Conservation (phyloP, 35 echinoderm and acorn worm species). For the Ptychodera flava region DNA sequence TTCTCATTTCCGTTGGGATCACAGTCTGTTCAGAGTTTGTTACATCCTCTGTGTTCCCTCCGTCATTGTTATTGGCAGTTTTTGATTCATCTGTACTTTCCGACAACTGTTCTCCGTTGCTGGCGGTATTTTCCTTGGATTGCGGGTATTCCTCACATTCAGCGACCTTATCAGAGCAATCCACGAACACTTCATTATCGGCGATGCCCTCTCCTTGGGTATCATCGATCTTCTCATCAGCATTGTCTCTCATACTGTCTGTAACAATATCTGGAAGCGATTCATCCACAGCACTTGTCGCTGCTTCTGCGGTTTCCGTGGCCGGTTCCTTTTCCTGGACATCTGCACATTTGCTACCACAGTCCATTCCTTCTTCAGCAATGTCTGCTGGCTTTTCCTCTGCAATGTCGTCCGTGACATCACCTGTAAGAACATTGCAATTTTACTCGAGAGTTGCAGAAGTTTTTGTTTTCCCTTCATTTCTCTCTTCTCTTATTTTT, state of each 20-base stretch:
- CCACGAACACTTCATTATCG: too few relatives aligned
- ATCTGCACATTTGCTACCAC: not conserved
- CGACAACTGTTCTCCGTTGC: too few relatives aligned
- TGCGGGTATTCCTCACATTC: conserved; percentile 10
- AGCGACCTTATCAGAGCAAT: too few relatives aligned
- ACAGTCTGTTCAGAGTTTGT: not conserved
- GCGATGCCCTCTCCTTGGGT: conserved; percentile 11
- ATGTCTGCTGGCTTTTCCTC: not conserved
- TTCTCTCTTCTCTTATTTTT: too few relatives aligned
- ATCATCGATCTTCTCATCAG: conserved; percentile 7
- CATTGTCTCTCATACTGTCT: conserved; percentile 11
- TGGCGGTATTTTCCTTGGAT: too few relatives aligned
- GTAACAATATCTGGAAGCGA: not conserved
- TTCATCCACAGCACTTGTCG: not conserved
- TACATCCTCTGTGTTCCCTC: not conserved
- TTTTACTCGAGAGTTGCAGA: not conserved
- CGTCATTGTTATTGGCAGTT: not conserved
- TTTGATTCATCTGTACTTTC: not conserved
- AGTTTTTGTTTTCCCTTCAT: conserved; percentile 15
- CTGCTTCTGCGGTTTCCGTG: not conserved
- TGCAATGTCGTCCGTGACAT: conserved; percentile 3
- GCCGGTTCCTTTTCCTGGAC: not conserved
- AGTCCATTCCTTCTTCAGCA: not conserved
- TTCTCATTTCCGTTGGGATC: not conserved
- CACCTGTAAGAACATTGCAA: conserved; percentile 5